Evolutionary conservation across 2,888 invertebrate genomes (phyloP).

Genomic region (Campaea margaritaria): DNA sequence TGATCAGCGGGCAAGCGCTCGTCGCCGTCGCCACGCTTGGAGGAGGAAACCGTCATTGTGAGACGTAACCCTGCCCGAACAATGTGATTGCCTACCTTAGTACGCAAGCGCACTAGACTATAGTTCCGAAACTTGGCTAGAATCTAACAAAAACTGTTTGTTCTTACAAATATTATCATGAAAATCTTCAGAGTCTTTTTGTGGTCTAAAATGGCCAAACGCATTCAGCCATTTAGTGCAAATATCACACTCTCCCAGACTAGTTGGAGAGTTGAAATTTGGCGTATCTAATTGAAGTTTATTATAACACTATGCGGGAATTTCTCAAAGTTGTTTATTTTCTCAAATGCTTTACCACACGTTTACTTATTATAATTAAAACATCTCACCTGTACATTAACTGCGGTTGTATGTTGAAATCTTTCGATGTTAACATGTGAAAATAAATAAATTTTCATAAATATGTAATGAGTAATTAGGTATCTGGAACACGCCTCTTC

Average conservation of each 20-base stretch:
- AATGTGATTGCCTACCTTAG: constrained; percentile 43
- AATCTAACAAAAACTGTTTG: constrained; percentile 1
- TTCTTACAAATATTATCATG: background rate
- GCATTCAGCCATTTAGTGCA: no score
- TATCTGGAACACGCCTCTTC: no score
- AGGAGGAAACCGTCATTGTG: constrained; percentile 53
- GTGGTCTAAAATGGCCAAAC: no score
- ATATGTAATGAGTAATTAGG: background rate
- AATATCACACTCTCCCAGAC: no score
- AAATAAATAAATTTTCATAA: background rate
- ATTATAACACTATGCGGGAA: no score
- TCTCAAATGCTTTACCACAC: background rate
- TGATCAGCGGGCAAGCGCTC: constrained; percentile 47
- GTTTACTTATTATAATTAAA: no score
- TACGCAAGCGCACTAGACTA: constrained; percentile 45
- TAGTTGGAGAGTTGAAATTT: no score
- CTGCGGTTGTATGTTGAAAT: no score
- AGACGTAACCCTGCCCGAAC: constrained; percentile 43
- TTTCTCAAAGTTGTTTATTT: background rate
- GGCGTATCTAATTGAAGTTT: no score
- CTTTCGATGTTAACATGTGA: no score
- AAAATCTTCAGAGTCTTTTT: background rate
- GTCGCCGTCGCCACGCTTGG: constrained; percentile 54
- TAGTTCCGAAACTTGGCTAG: constrained; percentile 25
- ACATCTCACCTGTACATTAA: no score